These are phyloP conservation scores for Bergia puertoricense DNA, from an alignment of 92 coral and sea anemone species.

Conservation along the genomic window DNA sequence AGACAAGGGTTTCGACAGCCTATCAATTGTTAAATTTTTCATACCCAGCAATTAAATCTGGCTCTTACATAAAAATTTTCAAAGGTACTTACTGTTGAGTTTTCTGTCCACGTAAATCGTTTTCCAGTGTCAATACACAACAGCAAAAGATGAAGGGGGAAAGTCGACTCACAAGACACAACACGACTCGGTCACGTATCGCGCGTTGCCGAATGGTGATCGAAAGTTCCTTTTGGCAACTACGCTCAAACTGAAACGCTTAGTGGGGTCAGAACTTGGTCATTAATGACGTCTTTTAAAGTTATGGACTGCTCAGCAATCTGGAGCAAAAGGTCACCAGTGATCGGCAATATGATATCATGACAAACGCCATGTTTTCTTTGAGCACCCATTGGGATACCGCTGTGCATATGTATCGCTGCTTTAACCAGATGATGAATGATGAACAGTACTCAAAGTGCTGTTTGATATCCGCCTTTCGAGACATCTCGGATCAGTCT, in stretches of 20 bases:
- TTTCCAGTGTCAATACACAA: not conserved
- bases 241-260: slow-evolving; percentile 18
- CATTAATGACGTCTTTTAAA: slow-evolving; percentile 34
- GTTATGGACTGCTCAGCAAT: slow-evolving; percentile 22
- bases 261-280: slow-evolving; percentile 8
- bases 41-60: not conserved
- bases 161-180: not conserved
- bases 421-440: not conserved
- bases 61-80: not conserved
- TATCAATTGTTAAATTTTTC: not conserved
- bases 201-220: not conserved
- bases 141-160: not conserved
- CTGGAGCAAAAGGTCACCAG: slow-evolving; percentile 40
- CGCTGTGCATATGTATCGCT: slow-evolving; percentile 19
- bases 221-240: slow-evolving; percentile 1
- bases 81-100: slow-evolving; percentile 34
- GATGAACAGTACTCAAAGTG: not conserved
- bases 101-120: not conserved
- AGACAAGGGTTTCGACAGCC: not conserved
- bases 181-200: not conserved
- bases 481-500: too few species aligned
- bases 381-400: not conserved
- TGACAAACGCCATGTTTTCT: slow-evolving; percentile 7
- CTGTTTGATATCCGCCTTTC: too few species aligned
- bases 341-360: slow-evolving; percentile 24